A percentile compares a stretch with the other conserved stretches of the same genome.
Evolutionary conservation across 2,113 vertebrate species (phyloP).

Genomic region (Micronycteris hirsuta): DNA sequence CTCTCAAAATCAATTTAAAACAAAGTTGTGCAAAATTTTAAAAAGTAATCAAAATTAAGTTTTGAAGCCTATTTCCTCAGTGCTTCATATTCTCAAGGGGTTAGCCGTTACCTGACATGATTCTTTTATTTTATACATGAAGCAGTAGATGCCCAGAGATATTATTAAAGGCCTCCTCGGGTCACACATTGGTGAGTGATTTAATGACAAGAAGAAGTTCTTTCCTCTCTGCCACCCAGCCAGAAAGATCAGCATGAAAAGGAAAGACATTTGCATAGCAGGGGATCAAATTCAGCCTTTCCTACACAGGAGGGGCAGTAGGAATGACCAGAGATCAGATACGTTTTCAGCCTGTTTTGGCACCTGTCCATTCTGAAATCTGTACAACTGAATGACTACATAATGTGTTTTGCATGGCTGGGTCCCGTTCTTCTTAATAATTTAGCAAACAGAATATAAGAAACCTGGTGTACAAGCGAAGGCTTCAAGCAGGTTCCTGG

Average conservation of each 20-base stretch:
- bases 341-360: conserved; percentile 73
- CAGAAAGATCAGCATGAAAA: conserved; percentile 36
- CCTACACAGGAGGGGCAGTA: conserved; percentile 41
- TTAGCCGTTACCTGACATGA: not conserved
- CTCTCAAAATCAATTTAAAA: not conserved
- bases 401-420: conserved; percentile 69
- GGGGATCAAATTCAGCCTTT: conserved; percentile 61
- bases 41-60: not conserved
- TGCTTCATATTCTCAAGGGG: not conserved
- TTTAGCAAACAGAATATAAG: conserved; percentile 58
- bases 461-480: conserved; percentile 57
- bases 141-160: not conserved
- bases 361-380: conserved; percentile 66
- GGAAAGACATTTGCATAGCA: conserved; percentile 57
- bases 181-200: not conserved
- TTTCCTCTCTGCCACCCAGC: not conserved
- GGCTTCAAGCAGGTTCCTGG: conserved; percentile 55
- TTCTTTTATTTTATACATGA: not conserved
- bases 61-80: not conserved
- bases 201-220: not conserved
- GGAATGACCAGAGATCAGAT: conserved; percentile 53
- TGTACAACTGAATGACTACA: conserved; percentile 49
- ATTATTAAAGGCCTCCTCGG: not conserved
- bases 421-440: conserved; percentile 69
- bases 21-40: not conserved